phyloP scores from a whole-genome alignment of 1,140 invertebrate genomes.

The Elymnias hypermnestra region DNA sequence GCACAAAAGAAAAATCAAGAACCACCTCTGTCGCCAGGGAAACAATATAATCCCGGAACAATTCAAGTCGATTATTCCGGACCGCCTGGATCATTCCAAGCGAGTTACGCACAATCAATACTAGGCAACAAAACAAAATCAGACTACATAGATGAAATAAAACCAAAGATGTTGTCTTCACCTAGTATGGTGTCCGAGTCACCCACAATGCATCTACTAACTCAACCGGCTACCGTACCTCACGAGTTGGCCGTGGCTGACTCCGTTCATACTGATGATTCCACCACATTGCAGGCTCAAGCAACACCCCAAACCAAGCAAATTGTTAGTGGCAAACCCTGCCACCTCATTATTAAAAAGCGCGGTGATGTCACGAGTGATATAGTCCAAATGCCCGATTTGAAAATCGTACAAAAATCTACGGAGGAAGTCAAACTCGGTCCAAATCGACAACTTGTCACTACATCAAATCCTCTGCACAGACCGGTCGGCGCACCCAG shows the following conservation, averaged over 20 bases:
- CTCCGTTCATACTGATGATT: slow-evolving; percentile 47
- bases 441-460: slow-evolving; percentile 60
- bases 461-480: slow-evolving; percentile 48
- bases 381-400: slow-evolving; percentile 64
- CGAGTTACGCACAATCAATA: slow-evolving; percentile 67
- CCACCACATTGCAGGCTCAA: slow-evolving; percentile 36
- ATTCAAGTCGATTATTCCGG: slow-evolving; percentile 51
- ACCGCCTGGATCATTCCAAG: slow-evolving; percentile 62
- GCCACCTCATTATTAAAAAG: slow-evolving; percentile 66
- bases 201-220: slow-evolving; percentile 58
- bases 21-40: slow-evolving; percentile 38
- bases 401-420: slow-evolving; percentile 67
- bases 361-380: slow-evolving; percentile 40
- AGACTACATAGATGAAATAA: slow-evolving; percentile 60
- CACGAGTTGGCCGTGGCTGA: slow-evolving; percentile 52
- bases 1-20: slow-evolving; percentile 51
- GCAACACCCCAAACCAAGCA: slow-evolving; percentile 41
- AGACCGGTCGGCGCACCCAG: slow-evolving; percentile 51
- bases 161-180: slow-evolving; percentile 51
- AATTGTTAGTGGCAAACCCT: slow-evolving; percentile 46
- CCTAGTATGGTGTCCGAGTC: slow-evolving; percentile 52
- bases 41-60: slow-evolving; percentile 41
- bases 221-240: slow-evolving; percentile 52
- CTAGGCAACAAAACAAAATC: slow-evolving; percentile 48
- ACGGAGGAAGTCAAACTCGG: slow-evolving; percentile 55